Evolutionary conservation across 2,797 vertebrate species (phyloP), one percentile per base, ranked within the genome.

Genomic region (Semotilus atromaculatus): DNA sequence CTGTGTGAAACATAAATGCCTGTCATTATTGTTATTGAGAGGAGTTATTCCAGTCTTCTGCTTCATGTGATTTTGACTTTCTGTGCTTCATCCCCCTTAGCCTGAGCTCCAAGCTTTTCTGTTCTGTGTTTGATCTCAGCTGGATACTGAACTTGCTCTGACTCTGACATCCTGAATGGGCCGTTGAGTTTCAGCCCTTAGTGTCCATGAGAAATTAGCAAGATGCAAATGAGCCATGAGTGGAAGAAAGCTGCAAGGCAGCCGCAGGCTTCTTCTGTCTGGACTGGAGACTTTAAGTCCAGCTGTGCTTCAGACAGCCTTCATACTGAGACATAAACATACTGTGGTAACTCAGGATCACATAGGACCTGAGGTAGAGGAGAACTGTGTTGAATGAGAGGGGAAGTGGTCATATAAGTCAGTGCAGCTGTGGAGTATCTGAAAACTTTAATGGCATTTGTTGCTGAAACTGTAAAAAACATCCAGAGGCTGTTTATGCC

Each of bases 221-320:
- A 80, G 73, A 86, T 83, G 77, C 72, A 81, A 86, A 71, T 87
- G 87, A 88, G 82, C 84, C 82, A 81, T 85, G 45, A 38, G 75
- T 82, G 40, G 34, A 86, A 83, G 80, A 80, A 76, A 74, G 60
- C n/a, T 67, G 51, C 70, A 82, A 84, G 81, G 80, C 60, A 82
- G 73, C 62, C 40, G 0, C 10, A 82, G 43, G 36, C 66, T 77
- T 68, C 40, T 16, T 43, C 73, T 68, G 75, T 83, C 66, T 86
- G 77, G 45, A 72, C 36, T 60, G 29, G 40, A 75, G 68, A 77
- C 64, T 48, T 38, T 82, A 64, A n/a, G 31, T 53, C 62, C 48
- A 83, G 23, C 76, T 70, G 71, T 73, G 43, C 58, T 60, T 83
- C 45, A 80, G 68, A 83, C 60, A 80, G 45, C 23, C n/a, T 53